These are phyloP conservation scores for Drosophila serrata DNA, from an alignment of 1,140 invertebrate genomes.

Conservation along the genomic window DNA sequence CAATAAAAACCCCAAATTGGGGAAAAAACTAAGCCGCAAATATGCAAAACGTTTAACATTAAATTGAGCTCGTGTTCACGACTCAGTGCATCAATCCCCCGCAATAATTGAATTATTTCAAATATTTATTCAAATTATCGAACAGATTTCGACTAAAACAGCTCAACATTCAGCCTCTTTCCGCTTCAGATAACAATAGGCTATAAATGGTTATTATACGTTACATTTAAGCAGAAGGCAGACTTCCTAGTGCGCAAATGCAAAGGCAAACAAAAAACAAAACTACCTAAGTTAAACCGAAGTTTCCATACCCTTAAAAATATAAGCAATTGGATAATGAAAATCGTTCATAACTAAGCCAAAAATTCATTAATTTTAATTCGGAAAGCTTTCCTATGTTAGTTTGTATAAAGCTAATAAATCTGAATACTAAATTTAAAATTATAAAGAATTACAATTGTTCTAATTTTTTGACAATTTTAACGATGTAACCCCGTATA, in stretches of 20 bases:
- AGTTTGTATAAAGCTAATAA: too few relatives aligned
- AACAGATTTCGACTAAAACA: background rate
- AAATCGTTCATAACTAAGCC: background rate
- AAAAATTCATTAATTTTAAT: background rate
- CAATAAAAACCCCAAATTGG: background rate
- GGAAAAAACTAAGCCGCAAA: background rate
- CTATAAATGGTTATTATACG: background rate
- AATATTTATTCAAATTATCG: constrained; percentile 9
- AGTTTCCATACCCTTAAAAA: background rate
- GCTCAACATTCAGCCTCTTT: constrained; percentile 21
- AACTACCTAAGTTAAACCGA: background rate
- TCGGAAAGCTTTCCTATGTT: background rate
- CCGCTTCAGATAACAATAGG: constrained; percentile 42
- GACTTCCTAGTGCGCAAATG: constrained; percentile 36
- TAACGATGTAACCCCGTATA: too few relatives aligned
- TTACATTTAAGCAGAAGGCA: constrained; percentile 3
- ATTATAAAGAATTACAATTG: too few relatives aligned
- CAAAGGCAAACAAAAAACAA: constrained; percentile 23
- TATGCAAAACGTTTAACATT: constrained; percentile 2
- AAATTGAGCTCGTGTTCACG: constrained; percentile 1
- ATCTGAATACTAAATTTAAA: too few relatives aligned
- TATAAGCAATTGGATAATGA: accelerated
- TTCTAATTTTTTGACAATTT: too few relatives aligned
- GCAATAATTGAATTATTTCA: background rate
- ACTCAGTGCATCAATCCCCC: constrained; percentile 24